These are phyloP conservation scores for Chrosomus eos DNA, from an alignment of 2,797 vertebrate species.

Conservation along the genomic window DNA sequence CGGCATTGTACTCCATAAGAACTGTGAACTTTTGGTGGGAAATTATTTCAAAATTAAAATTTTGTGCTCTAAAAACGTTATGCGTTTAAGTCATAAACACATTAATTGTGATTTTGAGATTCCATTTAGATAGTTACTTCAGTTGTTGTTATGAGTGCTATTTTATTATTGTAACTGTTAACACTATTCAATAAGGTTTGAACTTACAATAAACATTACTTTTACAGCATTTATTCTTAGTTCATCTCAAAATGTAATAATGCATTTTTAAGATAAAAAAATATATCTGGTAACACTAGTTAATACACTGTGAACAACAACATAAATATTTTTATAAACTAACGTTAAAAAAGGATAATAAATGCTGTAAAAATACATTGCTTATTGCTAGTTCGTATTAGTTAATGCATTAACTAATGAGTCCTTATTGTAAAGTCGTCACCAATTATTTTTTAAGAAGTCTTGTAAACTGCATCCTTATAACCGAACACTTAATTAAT, in stretches of 20 bases:
- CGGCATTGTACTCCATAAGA: slow-evolving; percentile 14
- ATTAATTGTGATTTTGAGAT: neutral
- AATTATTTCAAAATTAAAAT: neutral
- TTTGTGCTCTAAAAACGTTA: neutral
- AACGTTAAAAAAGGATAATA: neutral
- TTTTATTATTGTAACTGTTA: neutral
- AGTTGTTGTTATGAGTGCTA: neutral
- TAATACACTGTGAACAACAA: neutral
- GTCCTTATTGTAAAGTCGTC: neutral
- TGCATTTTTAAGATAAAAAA: neutral
- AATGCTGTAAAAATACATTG: neutral
- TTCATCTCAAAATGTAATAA: neutral
- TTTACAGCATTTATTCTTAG: neutral
- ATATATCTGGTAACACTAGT: neutral
- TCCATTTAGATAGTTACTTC: neutral
- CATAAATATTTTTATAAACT: neutral
- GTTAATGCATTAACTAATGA: neutral
- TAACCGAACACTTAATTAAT: neutral
- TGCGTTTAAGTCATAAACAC: too few species aligned
- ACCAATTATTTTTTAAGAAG: neutral
- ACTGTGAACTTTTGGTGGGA: neutral
- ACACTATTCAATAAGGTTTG: neutral
- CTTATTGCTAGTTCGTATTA: neutral
- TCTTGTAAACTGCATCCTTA: neutral
- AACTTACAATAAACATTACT: neutral